phyloP scores from a whole-genome alignment of 2,797 vertebrate species.

The Miichthys miiuy region DNA sequence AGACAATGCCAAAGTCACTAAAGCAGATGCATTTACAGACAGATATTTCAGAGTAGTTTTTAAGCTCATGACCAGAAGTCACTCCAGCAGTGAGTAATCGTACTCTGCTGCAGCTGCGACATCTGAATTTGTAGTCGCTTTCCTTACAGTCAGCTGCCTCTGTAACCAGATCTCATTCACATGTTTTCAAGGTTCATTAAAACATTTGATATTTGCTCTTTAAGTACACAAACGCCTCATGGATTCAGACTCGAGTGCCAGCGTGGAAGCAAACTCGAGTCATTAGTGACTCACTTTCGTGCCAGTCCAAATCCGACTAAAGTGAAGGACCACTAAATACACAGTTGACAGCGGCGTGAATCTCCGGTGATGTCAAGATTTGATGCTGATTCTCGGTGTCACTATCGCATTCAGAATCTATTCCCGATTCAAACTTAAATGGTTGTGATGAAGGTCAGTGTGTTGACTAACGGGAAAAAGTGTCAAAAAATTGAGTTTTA shows the following conservation, averaged over 20 bases:
- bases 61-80: not conserved
- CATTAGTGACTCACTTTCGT: not conserved
- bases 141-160: no score
- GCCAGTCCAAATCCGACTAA: not conserved
- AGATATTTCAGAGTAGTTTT: not conserved
- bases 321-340: not conserved
- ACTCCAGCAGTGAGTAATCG: not conserved
- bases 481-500: no score
- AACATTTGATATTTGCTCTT: not conserved
- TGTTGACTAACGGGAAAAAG: no score
- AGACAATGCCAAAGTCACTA: not conserved
- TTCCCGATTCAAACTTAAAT: not conserved
- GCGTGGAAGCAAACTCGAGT: not conserved
- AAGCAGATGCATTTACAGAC: not conserved
- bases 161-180: not conserved
- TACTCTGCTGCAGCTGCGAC: not conserved
- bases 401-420: no score
- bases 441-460: no score
- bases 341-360: not conserved
- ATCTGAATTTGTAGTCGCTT: not conserved
- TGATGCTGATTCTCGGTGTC: not conserved
- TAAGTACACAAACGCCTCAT: not conserved
- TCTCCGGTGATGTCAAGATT: not conserved
- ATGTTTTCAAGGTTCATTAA: slow-evolving; percentile 3
- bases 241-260: not conserved